A percentile compares a stretch with the other conserved stretches of the same genome.
These are phyloP conservation scores for Asteroscopus sphinx DNA, from an alignment of 2,888 invertebrate genomes.

Conservation along the genomic window DNA sequence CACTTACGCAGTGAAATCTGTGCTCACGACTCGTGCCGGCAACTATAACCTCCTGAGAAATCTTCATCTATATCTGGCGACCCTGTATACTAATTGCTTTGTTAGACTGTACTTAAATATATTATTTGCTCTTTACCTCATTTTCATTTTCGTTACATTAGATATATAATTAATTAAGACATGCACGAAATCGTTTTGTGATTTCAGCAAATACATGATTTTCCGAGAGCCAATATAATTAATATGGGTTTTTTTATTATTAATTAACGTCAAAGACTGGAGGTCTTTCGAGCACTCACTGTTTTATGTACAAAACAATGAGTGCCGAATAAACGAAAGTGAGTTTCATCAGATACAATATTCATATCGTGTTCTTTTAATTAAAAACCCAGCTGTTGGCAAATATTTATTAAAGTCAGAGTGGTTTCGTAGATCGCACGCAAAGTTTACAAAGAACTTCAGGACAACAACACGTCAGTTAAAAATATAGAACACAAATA, in stretches of 20 bases:
- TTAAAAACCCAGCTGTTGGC: slow-evolving; percentile 15
- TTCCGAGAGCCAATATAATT: slow-evolving; percentile 32
- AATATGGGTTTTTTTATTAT: slow-evolving; percentile 25
- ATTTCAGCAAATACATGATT: slow-evolving; percentile 21
- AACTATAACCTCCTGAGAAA: no score
- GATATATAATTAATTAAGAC: slow-evolving; percentile 14
- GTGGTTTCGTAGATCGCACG: slow-evolving; percentile 3
- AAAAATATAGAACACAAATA: slow-evolving; percentile 20
- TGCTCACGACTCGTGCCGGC: no score
- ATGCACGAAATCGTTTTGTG: slow-evolving; percentile 16
- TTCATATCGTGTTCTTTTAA: slow-evolving; percentile 18
- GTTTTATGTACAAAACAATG: slow-evolving; percentile 13
- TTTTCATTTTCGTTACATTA: slow-evolving; percentile 3
- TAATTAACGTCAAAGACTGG: slow-evolving; percentile 33
- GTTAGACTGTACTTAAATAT: no score
- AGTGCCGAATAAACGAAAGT: slow-evolving; percentile 11
- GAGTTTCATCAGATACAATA: slow-evolving; percentile 8
- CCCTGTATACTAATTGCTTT: no score
- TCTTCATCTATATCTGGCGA: no score
- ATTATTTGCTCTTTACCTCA: slow-evolving; percentile 1
- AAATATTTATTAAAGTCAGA: slow-evolving; percentile 16
- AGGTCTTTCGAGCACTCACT: not conserved
- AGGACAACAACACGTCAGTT: not conserved
- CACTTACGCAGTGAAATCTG: no score
- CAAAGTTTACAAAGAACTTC: slow-evolving; percentile 20